Base-by-base conservation (phyloP, 2,113 vertebrate species). In the Pygoscelis antarcticus region DNA sequence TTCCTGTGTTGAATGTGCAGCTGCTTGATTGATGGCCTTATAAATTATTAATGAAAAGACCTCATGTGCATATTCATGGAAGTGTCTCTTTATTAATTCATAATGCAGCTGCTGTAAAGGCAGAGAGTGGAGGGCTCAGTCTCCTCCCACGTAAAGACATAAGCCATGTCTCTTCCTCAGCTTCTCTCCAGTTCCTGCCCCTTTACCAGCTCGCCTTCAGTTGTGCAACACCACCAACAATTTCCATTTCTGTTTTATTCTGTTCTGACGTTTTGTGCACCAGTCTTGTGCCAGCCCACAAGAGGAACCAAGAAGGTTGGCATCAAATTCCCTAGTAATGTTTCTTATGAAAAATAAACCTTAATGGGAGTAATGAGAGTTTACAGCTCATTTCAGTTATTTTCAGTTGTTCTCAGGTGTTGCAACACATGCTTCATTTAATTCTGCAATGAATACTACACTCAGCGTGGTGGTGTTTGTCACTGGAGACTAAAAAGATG, bases 401-500 rank as follows among this genome's bases (percentile, higher is more conserved):
- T 97, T 98, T 97, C 97, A 95, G 97, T 98, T 98, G 97, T 97
- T 98, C 98, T 99, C 97, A 98, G 98, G 97, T 98, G 97, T 81
- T 97, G 84, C 92, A 94, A 19, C 55, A 92, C 91, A 97, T 69
- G 96, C 95, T 98, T 98, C 93, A 87, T 98, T 99, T 98, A 98
- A 87, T 97, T 97, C 93, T 76, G 66, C 93, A 96, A 96, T 97
- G 97, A 98, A 98, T 95, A 94, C 96, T 88, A 75, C 72, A 80
- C 20, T 6, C 60, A 91, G 61, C 27, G 46, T 75, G 32, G 55
- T 95, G 75, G 68, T 96, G 76, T 93, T 95, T 97, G 69, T 87
- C 87, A 84, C 68, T 61, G 21, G 95, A 94, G 87, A 97, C 77
- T 68, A 42, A 72, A 83, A 95, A 76, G 70, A 95, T 95, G 42